Base-by-base conservation (phyloP, 2,888 invertebrate genomes). In the Eumerus sabulonum region DNA sequence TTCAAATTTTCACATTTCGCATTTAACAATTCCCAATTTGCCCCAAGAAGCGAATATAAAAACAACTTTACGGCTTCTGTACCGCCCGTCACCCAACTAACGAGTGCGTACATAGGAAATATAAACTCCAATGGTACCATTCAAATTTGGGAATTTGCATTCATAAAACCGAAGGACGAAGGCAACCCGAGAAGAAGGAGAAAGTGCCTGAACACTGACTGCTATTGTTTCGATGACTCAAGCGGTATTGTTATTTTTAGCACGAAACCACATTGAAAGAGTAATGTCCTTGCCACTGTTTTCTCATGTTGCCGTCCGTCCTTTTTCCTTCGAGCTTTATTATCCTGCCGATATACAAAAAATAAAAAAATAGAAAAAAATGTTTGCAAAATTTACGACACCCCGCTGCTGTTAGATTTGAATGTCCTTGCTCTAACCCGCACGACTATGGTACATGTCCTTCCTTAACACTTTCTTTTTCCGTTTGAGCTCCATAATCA, bases 131-230 rank as follows among this genome's bases (percentile, higher is more conserved):
- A 60, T 45, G 56, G 73, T 53, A 59, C 40, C 51, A 53, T 77
- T 73, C 47, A 73, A 77, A 67, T 77, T 77, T 51, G 67, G 63
- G 51, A 73, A 77, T 77, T 73, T 77, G 77, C 73, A 77, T 73
- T 77, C 77, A 77, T 77, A 73, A 77, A 77, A 77, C 73, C 57
- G 57, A 67, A 67, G 73, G 67, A 77, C 73, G 47, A 64, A 76
- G 63, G 45, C n/a, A n/a, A n/a, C n/a, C n/a, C n/a, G n/a, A n/a
- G n/a, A n/a, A n/a, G n/a, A n/a, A n/a, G n/a, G n/a, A n/a, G n/a
- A n/a, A n/a, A n/a, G n/a, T n/a, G n/a, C n/a, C n/a, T n/a, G n/a
- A n/a, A n/a, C n/a, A n/a, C n/a, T n/a, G 40, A 38, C 62, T 70
- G 47, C 51, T 13, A 12, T 27, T 57, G 54, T 57, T 42, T 68